phyloP scores from a whole-genome alignment of 2,888 invertebrate species.

The Merodon equestris region DNA sequence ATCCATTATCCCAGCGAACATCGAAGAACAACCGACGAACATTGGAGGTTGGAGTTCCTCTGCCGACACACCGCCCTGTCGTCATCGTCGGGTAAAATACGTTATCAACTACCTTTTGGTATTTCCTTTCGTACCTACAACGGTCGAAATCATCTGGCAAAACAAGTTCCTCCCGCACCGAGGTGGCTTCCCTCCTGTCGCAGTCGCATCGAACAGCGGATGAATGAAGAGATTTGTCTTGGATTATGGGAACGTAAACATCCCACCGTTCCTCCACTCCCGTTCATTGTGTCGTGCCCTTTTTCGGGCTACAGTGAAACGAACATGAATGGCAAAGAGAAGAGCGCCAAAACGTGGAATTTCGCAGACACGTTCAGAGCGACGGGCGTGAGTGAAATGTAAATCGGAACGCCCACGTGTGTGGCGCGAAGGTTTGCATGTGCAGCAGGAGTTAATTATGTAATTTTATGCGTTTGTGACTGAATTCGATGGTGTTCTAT shows the following conservation, averaged over 20 bases:
- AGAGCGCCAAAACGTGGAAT: constrained; percentile 61
- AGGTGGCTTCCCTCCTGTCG: not conserved
- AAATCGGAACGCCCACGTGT: constrained; percentile 52
- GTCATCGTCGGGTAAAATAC: constrained; percentile 41
- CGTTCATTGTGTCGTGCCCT: constrained; percentile 16
- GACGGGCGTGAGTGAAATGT: constrained; percentile 57
- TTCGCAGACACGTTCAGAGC: constrained; percentile 45
- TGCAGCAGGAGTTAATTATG: constrained; percentile 46
- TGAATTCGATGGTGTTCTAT: not conserved
- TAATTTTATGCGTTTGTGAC: constrained; percentile 13
- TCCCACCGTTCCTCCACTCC: not conserved
- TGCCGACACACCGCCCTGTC: constrained; percentile 11
- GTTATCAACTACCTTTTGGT: constrained; percentile 59
- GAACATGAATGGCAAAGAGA: constrained; percentile 41
- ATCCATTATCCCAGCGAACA: constrained; percentile 46
- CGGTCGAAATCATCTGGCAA: constrained; percentile 34
- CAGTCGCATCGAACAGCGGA: not conserved
- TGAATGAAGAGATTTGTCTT: constrained; percentile 22
- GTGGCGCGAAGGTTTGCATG: not conserved
- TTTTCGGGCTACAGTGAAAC: constrained; percentile 44
- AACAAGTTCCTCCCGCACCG: constrained; percentile 25
- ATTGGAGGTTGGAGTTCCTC: constrained; percentile 18
- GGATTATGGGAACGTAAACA: constrained; percentile 3
- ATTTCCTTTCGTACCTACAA: constrained; percentile 50
- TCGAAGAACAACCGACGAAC: not conserved